Conservation (phyloP, 2,113 vertebrate species). For the Scomber colias region DNA sequence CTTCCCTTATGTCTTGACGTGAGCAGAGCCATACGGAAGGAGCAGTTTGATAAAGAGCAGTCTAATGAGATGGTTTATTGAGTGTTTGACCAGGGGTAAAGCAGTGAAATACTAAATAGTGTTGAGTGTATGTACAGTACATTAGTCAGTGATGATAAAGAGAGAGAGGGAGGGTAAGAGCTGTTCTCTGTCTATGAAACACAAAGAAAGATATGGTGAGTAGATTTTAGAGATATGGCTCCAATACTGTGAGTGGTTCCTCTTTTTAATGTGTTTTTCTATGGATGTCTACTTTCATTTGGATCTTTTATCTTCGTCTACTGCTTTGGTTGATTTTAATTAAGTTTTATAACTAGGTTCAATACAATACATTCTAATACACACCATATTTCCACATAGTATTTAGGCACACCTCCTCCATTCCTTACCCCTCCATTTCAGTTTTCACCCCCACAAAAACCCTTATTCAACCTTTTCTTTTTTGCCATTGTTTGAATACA, state of each 20-base stretch:
- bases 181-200: background rate
- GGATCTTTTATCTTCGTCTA: background rate
- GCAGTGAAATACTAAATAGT: conserved; percentile 17
- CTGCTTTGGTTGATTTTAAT: background rate
- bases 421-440: too few relatives aligned
- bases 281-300: too few relatives aligned
- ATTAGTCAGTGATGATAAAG: background rate
- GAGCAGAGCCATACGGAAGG: background rate
- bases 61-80: conserved; percentile 15
- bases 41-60: background rate
- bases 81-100: conserved; percentile 21
- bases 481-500: too few relatives aligned
- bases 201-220: background rate
- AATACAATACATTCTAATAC: too few relatives aligned
- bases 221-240: background rate
- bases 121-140: background rate
- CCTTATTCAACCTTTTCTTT: too few relatives aligned
- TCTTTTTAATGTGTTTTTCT: too few relatives aligned
- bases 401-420: too few relatives aligned
- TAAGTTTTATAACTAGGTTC: too few relatives aligned
- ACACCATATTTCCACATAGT: too few relatives aligned
- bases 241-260: too few relatives aligned
- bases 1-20: background rate
- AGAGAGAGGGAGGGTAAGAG: background rate
- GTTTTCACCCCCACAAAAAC: too few relatives aligned